phyloP scores from a whole-genome alignment of 37 sponge, comb jelly and placozoan species.

The Bolinopsis microptera region DNA sequence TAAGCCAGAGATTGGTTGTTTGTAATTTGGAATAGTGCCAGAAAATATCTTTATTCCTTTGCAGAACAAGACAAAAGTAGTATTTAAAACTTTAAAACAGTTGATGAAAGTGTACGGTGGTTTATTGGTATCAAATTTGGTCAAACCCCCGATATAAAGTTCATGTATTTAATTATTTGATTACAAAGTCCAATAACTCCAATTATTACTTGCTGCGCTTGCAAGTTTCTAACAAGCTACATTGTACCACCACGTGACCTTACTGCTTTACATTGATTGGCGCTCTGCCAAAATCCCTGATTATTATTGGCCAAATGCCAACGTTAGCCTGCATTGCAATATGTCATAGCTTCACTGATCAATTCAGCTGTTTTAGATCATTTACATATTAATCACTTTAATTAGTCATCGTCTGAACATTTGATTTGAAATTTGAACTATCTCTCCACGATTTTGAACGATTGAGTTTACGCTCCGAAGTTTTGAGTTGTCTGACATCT shows the following conservation, averaged over 20 bases:
- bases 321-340: neutral
- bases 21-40: too few relatives aligned
- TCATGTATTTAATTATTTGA: too few relatives aligned
- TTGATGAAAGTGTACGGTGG: too few relatives aligned
- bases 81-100: too few relatives aligned
- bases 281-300: neutral
- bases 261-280: neutral
- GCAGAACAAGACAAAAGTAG: too few relatives aligned
- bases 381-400: neutral
- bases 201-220: neutral
- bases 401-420: neutral
- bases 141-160: too few relatives aligned
- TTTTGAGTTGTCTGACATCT: neutral
- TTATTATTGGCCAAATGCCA: neutral
- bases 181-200: neutral
- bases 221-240: neutral
- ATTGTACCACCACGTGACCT: conserved; percentile 10
- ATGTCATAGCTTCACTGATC: neutral
- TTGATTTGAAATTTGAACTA: too few relatives aligned
- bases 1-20: too few relatives aligned
- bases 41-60: too few relatives aligned
- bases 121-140: too few relatives aligned
- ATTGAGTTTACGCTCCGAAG: too few relatives aligned
- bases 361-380: neutral
- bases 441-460: too few relatives aligned